Percentiles rank a stretch among this genome's conserved stretches.
phyloP scores from a whole-genome alignment of 1,140 invertebrate genomes.

The Eueides isabella region DNA sequence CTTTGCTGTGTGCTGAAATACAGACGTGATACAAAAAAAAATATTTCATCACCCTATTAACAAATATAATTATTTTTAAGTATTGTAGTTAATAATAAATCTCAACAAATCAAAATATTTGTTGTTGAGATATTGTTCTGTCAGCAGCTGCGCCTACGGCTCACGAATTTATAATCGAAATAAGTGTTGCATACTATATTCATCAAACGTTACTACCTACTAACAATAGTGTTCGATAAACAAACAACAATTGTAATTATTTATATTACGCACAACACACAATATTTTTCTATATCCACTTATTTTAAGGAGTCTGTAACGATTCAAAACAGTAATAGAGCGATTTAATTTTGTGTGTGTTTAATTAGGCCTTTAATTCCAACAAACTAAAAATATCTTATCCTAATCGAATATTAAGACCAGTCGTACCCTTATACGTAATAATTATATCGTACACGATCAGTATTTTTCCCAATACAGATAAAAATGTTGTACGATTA shows the following conservation, averaged over 20 bases:
- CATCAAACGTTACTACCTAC: neutral
- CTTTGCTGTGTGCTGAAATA: too few relatives aligned
- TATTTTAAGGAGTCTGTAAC: too few relatives aligned
- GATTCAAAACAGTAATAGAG: neutral
- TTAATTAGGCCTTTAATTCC: neutral
- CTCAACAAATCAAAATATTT: neutral
- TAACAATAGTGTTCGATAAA: neutral
- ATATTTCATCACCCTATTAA: neutral
- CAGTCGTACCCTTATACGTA: neutral
- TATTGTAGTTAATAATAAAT: neutral
- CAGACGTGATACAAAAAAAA: too few relatives aligned
- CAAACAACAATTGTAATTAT: neutral
- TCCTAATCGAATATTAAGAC: neutral
- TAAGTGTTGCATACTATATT: neutral
- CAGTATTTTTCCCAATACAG: neutral
- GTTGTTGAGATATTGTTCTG: slow-evolving; percentile 2
- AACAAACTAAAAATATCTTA: neutral
- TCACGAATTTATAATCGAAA: neutral
- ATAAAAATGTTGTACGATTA: neutral
- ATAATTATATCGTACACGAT: neutral
- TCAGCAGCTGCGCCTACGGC: slow-evolving; percentile 6
- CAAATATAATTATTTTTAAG: slow-evolving; percentile 10
- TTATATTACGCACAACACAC: neutral
- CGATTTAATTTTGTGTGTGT: neutral
- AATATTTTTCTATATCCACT: neutral